Base-by-base conservation (phyloP, 1,140 invertebrate species). In the Ostrea edulis region DNA sequence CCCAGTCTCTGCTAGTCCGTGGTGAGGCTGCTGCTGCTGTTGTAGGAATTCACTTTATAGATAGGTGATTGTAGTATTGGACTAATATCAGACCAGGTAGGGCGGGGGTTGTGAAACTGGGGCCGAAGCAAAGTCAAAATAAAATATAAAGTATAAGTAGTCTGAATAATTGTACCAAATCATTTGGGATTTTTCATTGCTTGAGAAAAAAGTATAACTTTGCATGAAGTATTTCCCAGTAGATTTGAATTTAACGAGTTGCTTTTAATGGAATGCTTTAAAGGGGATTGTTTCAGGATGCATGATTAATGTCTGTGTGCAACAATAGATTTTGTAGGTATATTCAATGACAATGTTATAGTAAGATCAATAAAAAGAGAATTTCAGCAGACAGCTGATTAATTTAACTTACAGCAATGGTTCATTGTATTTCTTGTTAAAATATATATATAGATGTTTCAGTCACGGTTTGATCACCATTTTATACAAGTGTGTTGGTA, bases 371-470 rank as follows among this genome's bases (percentile, higher is more conserved):
- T 29, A 29, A 77, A 35, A 55, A 62, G 35, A 17, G 14, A 77
- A 14, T 77, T n/a, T 22, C 65, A 25, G 14, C 68, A 29, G 68
- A 20, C 55, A 62, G 14, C 55, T 62, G 12, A 7, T 77, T 12
- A 25, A 77, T 77, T 77, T 4, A 77, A 29, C 29, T 25, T 35
- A 17, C 22, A 77, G 68, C 25, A 11, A 35, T 25, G 14, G 11
- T 25, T 25, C 11, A 77, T 77, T 77, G 29, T 77, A 8, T 77
- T 77, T 11, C 68, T 62, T 77, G 68, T 77, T 9, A 77, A 17
- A 25, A 29, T 77, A 77, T 77, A 77, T 25, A 77, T 77, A 35
- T 77, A 14, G 35, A 77, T 77, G 25, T 14, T 77, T 35, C 68
- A 9, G 29, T 77, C 35, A 20, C 17, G 5, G 12, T 77, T 77